These are phyloP conservation scores for Menidia menidia DNA, from an alignment of 2,797 vertebrate species.

Conservation along the genomic window DNA sequence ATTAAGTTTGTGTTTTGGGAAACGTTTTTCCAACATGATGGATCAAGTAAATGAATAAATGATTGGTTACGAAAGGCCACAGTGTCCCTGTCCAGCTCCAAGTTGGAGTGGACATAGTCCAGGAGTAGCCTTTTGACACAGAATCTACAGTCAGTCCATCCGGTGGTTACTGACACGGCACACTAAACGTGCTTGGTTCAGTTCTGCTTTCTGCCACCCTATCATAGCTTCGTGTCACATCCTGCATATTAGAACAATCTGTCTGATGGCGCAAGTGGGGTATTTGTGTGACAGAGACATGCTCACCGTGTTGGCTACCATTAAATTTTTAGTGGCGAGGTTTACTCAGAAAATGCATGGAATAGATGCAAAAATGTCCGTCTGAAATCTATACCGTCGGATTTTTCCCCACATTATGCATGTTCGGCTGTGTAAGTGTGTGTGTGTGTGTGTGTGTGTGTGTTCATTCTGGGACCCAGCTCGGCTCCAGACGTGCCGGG, in stretches of 20 bases:
- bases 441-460: background rate
- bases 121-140: conserved; percentile 12
- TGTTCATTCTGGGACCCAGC: conserved; percentile 25
- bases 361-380: background rate
- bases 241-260: conserved; percentile 27
- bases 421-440: conserved; percentile 19
- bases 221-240: conserved; percentile 10
- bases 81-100: background rate
- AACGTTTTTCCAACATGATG: too few species aligned
- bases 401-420: conserved; percentile 1
- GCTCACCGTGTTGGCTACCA: background rate
- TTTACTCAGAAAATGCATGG: conserved; percentile 9
- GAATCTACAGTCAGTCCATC: conserved; percentile 34
- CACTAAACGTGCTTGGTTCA: conserved; percentile 28
- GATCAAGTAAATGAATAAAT: too few species aligned
- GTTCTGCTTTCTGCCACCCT: conserved; percentile 41
- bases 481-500: conserved; percentile 52
- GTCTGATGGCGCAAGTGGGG: conserved; percentile 7
- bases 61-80: too few species aligned
- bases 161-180: conserved; percentile 40
- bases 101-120: background rate
- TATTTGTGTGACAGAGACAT: background rate
- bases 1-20: too few species aligned
- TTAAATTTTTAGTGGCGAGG: background rate
- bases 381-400: background rate